Percentiles rank a stretch among this genome's conserved stretches.
These are phyloP conservation scores for Lycophotia porphyrea DNA, from an alignment of 2,888 invertebrate species.

Conservation along the genomic window DNA sequence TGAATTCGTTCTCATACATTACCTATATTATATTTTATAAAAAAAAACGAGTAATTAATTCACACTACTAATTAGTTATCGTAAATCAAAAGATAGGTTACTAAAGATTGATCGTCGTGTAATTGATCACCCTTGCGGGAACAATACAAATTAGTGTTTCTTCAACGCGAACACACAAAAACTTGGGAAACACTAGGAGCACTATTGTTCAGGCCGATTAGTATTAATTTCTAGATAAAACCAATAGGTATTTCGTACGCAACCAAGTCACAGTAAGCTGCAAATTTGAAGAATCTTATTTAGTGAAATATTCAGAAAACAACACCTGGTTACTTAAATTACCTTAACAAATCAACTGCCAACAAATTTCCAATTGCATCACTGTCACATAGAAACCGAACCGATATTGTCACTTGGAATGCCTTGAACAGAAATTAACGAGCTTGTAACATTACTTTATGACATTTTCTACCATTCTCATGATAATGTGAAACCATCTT, in stretches of 20 bases:
- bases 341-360: slow-evolving; percentile 23
- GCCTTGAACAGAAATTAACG: slow-evolving; percentile 29
- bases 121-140: slow-evolving; percentile 68
- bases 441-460: neutral
- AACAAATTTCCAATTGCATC: slow-evolving; percentile 13
- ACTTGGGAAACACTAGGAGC: slow-evolving; percentile 68
- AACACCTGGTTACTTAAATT: neutral
- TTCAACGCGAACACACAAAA: slow-evolving; percentile 67
- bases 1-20: slow-evolving; percentile 43
- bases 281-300: slow-evolving; percentile 42
- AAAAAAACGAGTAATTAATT: slow-evolving; percentile 45
- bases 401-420: neutral
- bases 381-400: slow-evolving; percentile 7
- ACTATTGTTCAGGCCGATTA: slow-evolving; percentile 69
- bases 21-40: slow-evolving; percentile 1
- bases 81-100: slow-evolving; percentile 60
- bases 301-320: slow-evolving; percentile 25
- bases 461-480: slow-evolving; percentile 11
- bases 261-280: slow-evolving; percentile 35
- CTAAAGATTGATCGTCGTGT: slow-evolving; percentile 62
- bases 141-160: slow-evolving; percentile 72
- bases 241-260: slow-evolving; percentile 43
- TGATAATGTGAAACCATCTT: slow-evolving; percentile 7
- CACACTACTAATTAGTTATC: slow-evolving; percentile 37
- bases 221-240: slow-evolving; percentile 65